phyloP scores from a whole-genome alignment of 92 coral and sea anemone species.

The Epizoanthus scotinus region DNA sequence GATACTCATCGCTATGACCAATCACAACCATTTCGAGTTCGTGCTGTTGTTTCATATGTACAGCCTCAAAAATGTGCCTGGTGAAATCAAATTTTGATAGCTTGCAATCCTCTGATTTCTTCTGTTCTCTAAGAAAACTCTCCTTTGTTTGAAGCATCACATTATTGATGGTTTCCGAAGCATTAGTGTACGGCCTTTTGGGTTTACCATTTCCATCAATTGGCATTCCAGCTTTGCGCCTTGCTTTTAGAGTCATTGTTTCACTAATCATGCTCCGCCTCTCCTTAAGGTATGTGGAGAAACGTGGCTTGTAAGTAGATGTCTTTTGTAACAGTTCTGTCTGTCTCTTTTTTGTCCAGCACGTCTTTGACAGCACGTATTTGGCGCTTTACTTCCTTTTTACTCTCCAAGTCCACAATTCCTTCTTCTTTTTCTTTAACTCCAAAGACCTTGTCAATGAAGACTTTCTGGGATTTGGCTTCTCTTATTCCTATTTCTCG shows the following conservation, averaged over 20 bases:
- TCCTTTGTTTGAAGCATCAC: slow-evolving; percentile 29
- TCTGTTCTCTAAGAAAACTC: slow-evolving; percentile 5
- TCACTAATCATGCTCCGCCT: slow-evolving; percentile 24
- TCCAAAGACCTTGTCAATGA: slow-evolving; percentile 41
- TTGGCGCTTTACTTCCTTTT: slow-evolving; percentile 1
- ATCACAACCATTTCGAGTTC: slow-evolving; percentile 14
- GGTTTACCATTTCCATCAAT: slow-evolving; percentile 25
- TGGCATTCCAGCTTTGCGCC: slow-evolving; percentile 40
- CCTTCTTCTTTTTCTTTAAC: slow-evolving; percentile 37
- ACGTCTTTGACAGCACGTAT: slow-evolving; percentile 8
- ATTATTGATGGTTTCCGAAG: slow-evolving; percentile 32
- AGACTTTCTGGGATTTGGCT: slow-evolving; percentile 28
- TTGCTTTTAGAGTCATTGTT: slow-evolving; percentile 22
- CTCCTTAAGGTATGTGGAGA: slow-evolving; percentile 48
- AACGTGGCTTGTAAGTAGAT: slow-evolving; percentile 46
- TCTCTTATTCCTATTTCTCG: slow-evolving; percentile 41
- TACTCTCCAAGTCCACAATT: slow-evolving; percentile 24
- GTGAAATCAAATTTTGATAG: slow-evolving; percentile 11
- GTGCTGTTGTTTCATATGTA: neutral
- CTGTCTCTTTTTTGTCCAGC: slow-evolving; percentile 28
- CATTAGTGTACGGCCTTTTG: slow-evolving; percentile 33
- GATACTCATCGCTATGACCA: slow-evolving; percentile 17
- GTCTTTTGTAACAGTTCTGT: slow-evolving; percentile 34
- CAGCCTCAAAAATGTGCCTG: neutral
- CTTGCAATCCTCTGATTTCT: neutral